Conservation (phyloP, 2,113 vertebrate species). For the Laticauda colubrina region DNA sequence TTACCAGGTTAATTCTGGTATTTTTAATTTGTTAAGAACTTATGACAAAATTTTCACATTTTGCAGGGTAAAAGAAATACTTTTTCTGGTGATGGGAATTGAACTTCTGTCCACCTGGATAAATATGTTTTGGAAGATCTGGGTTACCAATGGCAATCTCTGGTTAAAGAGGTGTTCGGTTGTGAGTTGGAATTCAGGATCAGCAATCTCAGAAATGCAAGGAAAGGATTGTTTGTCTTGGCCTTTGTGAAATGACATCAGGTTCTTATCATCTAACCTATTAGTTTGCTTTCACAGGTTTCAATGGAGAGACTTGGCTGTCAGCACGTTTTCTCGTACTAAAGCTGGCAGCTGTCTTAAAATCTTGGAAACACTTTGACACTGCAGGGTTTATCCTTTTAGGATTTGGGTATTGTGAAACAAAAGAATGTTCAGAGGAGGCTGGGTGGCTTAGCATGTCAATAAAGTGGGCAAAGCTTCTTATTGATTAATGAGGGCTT, state of each 20-base stretch:
- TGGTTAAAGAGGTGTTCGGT: background rate
- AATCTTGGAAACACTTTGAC: background rate
- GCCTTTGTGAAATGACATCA: constrained; percentile 4
- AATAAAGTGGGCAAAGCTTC: background rate
- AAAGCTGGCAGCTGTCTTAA: background rate
- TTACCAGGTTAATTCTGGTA: background rate
- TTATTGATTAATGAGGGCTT: background rate
- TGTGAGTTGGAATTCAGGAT: background rate
- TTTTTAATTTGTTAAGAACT: background rate
- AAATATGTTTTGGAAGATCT: background rate
- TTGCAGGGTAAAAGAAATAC: background rate
- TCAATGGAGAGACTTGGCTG: constrained; percentile 2
- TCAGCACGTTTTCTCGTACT: background rate
- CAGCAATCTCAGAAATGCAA: background rate
- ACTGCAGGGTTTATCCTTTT: background rate
- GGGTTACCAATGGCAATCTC: background rate
- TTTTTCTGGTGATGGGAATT: background rate
- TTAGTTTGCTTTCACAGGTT: background rate
- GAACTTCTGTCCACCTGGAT: background rate
- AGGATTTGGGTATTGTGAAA: background rate
- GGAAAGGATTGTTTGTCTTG: background rate
- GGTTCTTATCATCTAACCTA: background rate
- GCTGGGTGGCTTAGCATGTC: background rate
- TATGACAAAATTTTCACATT: background rate
- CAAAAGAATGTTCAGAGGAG: background rate